Base-by-base conservation (phyloP, 1,140 invertebrate species). In the Brachionus angularis region DNA sequence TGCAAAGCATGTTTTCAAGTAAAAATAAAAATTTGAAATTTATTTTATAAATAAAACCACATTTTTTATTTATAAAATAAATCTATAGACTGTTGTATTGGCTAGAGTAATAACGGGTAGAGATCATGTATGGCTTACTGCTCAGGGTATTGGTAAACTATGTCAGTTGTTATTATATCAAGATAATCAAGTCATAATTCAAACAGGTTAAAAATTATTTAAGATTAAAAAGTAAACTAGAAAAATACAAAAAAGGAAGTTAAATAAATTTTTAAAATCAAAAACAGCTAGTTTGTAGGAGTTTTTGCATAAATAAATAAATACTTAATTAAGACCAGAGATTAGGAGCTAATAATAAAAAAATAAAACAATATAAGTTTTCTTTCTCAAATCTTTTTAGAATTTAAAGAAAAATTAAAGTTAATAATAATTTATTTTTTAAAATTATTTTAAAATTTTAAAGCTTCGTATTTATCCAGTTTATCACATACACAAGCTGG, bases 1-100 rank as follows among this genome's bases (percentile, higher is more conserved):
- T 77, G 77, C 53, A 76, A 76, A 67, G 79, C 78, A 52, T 78
- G 79, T 18, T 82, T 81, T 72, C 79, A 81, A 79, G 80, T 80
- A 73, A 70, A 12, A 34, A 2, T 46, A 36, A n/a, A n/a, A 47
- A 23, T 36, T 14, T 71, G n/a, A 23, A 23, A 14, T 16, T 0
- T 39, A n/a, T 39, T 18, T 8, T n/a, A n/a, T 3, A 49, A n/a
- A 16, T 21, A 10, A 50, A 27, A 23, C 36, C 14, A 29, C 53
- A 55, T 71, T 71, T 36, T 29, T 21, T 8, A 47, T 25, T 44
- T 44, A 10, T 42, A 21, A 34, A 31, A 71, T 62, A 71, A 16
- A 64, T 12, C 73, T 75, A 18, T 72, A 82, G 80, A 77, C 79
- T 72, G 78, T 81, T 25, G 80, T 82, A 10, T 64, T 82, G 12